Percentiles rank a stretch among this genome's conserved stretches.
Conservation (phyloP, 2,797 vertebrate species). For the Halcyon badia region DNA sequence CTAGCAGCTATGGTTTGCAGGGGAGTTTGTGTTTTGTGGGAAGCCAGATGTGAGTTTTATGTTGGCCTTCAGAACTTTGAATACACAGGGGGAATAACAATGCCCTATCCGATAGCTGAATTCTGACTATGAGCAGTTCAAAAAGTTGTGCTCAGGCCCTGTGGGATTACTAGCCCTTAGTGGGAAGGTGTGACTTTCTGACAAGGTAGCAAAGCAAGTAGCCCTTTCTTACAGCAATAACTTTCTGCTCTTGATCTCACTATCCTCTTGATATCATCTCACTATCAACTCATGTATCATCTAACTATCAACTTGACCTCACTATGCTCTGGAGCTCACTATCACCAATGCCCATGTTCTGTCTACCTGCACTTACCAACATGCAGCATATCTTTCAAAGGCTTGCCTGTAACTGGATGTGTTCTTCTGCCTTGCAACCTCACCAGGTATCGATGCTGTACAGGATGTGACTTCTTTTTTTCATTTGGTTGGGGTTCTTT, state of each 20-base stretch:
- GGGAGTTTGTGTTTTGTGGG: background rate
- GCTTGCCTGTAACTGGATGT: background rate
- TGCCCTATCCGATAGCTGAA: background rate
- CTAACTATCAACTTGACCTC: no score
- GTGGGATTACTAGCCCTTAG: background rate
- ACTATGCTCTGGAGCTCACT: background rate
- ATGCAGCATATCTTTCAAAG: background rate
- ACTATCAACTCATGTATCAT: no score
- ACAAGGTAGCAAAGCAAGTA: background rate
- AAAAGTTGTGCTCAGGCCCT: background rate
- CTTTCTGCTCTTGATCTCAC: background rate
- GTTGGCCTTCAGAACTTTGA: background rate
- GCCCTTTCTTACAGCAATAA: background rate
- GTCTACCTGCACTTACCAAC: background rate
- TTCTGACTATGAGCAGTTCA: background rate
- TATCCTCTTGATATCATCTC: no score
- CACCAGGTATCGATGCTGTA: background rate
- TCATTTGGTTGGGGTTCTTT: no score
- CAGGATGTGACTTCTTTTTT: background rate
- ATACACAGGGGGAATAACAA: background rate
- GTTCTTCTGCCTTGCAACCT: background rate
- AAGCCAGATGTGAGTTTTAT: background rate
- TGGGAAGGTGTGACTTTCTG: background rate
- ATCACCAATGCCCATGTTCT: background rate
- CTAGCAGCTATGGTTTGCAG: rapidly evolving